Evolutionary conservation across 2,113 vertebrate species (phyloP).

Genomic region (Zootoca vivipara): DNA sequence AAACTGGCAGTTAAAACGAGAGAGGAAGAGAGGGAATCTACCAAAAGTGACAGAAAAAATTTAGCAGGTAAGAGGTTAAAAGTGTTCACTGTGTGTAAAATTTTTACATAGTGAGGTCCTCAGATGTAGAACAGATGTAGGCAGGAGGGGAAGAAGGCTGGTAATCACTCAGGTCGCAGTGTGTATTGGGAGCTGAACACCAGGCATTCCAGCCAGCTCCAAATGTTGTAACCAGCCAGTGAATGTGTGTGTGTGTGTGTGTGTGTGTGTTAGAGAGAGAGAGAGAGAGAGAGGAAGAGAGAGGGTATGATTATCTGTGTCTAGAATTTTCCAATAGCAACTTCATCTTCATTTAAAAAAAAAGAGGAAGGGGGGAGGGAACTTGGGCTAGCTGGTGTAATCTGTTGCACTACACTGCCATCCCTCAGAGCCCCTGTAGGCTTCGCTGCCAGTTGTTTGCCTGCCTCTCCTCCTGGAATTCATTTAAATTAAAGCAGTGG

Average conservation of each 20-base stretch:
- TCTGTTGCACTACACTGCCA: conserved; percentile 89
- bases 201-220: conserved; percentile 74
- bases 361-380: neutral
- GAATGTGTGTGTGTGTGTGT: conserved; percentile 50
- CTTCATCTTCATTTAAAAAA: conserved; percentile 76
- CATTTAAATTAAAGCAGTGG: conserved; percentile 99
- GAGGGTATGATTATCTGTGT: conserved; percentile 51
- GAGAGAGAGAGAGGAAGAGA: neutral
- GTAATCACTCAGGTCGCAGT: conserved; percentile 73
- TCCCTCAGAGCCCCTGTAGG: conserved; percentile 93
- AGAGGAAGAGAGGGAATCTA: conserved; percentile 61
- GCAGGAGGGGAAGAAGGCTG: conserved; percentile 78
- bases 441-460: conserved; percentile 99
- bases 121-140: conserved; percentile 86
- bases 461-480: conserved; percentile 98
- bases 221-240: conserved; percentile 73
- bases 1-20: conserved; percentile 75
- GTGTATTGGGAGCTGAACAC: conserved; percentile 76
- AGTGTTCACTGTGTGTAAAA: conserved; percentile 81
- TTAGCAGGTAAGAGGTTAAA: conserved; percentile 86
- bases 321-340: conserved; percentile 79
- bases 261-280: neutral
- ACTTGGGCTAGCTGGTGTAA: conserved; percentile 83
- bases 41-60: conserved; percentile 74
- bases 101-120: conserved; percentile 81